phyloP scores from a whole-genome alignment of 2,113 vertebrate species.

The Bettongia penicillata region DNA sequence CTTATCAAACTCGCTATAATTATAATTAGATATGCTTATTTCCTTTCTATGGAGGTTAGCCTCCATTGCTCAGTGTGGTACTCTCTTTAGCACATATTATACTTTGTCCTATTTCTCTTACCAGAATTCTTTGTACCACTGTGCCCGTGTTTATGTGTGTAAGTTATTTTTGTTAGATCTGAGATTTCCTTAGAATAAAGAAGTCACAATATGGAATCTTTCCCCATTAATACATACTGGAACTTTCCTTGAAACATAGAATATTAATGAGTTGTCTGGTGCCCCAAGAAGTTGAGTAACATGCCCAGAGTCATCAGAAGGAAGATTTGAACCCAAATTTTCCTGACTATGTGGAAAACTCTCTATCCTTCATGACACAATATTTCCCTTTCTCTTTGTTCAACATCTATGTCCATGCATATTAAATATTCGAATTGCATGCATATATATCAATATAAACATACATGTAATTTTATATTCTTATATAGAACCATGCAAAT shows the following conservation, averaged over 20 bases:
- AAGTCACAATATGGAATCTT: neutral
- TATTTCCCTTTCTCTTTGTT: neutral
- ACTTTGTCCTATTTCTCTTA: neutral
- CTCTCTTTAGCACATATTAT: neutral
- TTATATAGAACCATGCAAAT: too few species aligned
- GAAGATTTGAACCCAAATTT: neutral
- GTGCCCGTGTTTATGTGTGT: neutral
- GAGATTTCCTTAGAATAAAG: neutral
- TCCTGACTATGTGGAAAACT: neutral
- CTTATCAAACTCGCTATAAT: neutral
- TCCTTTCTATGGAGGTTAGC: neutral
- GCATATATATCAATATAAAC: neutral
- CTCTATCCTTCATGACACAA: neutral
- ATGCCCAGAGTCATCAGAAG: too few species aligned
- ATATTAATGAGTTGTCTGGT: neutral
- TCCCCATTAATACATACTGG: neutral
- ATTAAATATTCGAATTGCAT: neutral
- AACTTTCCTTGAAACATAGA: neutral
- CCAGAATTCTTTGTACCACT: neutral
- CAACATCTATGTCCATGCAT: neutral
- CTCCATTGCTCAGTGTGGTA: neutral
- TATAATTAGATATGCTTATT: neutral
- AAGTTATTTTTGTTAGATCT: neutral
- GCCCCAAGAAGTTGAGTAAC: too few species aligned
- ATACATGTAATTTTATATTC: neutral